These are phyloP conservation scores for Diarsia rubi DNA, from an alignment of 2,888 invertebrate genomes.

Conservation along the genomic window DNA sequence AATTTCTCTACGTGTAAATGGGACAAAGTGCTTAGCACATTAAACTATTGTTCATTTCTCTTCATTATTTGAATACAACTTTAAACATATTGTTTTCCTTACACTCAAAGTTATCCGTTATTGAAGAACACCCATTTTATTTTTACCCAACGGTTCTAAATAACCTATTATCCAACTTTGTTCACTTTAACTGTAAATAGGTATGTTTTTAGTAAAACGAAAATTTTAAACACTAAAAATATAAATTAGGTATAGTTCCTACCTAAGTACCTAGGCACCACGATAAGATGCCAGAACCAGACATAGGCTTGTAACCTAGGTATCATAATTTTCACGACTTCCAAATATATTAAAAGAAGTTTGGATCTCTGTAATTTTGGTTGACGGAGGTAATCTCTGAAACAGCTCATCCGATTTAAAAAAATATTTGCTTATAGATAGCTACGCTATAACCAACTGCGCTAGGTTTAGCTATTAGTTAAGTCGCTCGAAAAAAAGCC, in stretches of 20 bases:
- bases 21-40: not conserved
- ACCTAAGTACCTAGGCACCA: not conserved
- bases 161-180: conserved; percentile 55
- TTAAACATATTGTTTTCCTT: conserved; percentile 52
- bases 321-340: not conserved
- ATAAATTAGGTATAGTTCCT: conserved; percentile 34
- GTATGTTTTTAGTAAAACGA: conserved; percentile 40
- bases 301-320: not conserved
- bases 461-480: no score
- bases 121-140: conserved; percentile 56
- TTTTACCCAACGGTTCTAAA: conserved; percentile 52
- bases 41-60: conserved; percentile 17
- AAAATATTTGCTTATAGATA: not conserved
- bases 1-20: conserved; percentile 4
- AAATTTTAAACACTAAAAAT: conserved; percentile 50
- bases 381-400: not conserved
- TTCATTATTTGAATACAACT: conserved; percentile 31
- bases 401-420: not conserved
- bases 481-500: no score
- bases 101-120: conserved; percentile 52
- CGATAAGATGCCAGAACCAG: conserved; percentile 1
- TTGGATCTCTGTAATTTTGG: not conserved
- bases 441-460: not conserved
- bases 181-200: conserved; percentile 55
- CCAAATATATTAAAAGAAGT: no score